Base-by-base conservation (phyloP, 2,888 invertebrate species). In the Synergus gifuensis region DNA sequence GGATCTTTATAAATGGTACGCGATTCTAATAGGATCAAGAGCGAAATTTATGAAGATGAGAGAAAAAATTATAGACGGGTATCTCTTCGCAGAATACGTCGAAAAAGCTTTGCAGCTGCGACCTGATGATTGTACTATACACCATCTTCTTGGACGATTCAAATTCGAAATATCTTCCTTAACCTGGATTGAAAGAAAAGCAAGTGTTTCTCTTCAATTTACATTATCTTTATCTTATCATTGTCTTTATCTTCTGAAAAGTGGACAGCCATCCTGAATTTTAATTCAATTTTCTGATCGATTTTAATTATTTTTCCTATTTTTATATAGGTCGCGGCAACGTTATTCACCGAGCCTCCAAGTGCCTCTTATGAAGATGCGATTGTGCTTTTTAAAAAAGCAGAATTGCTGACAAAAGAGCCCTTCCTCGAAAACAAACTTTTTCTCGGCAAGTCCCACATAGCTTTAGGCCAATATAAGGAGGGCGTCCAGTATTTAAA, bases 1-100 rank as follows among this genome's bases (percentile, higher is more conserved):
- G 0, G 94, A 95, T 86, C 93, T 94, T 18, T 95, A 96, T 90
- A 96, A 96, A 91, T 96, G 96, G 96, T 95, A 93, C 90, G 96
- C 96, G 2, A 94, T 96, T 73, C 93, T 95, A 16, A 88, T 96
- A 73, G 96, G 96, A 18, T 92, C 93, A 69, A 91, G 94, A 76
- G 94, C 94, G 46, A 94, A 95, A 79, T 94, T 93, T 88, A 93
- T 94, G 78, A 92, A 94, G 0, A 93, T 93, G 3, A 94, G 94
- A 87, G 95, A 95, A 63, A 95, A 94, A 91, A 95, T 96, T 76
- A 90, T 93, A 84, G 95, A 94, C 90, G 96, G 96, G 0, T 93
- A 93, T 87, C 87, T 92, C 36, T 96, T 96, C 88, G 95, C 95
- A 91, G 92, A 95, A 82, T 96, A 96, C 88, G 94, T 96, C 64